Conservation (phyloP, 2,113 vertebrate species). For the Strix aluco region DNA sequence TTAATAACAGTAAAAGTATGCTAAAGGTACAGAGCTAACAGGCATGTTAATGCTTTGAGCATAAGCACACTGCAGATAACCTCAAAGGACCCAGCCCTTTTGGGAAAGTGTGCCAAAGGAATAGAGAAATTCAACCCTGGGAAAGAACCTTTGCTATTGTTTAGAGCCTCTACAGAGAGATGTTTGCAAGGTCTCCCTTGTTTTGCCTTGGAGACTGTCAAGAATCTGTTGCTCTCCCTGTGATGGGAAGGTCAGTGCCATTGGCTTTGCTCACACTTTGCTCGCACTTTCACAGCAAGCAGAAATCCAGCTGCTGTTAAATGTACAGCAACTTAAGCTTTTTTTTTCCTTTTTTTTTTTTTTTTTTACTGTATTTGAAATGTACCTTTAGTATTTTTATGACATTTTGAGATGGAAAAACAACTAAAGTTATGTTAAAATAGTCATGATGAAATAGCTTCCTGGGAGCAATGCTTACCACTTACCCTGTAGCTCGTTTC, state of each 20-base stretch:
- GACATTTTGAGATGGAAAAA: not conserved
- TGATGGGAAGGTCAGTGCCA: not conserved
- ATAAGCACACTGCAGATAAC: not conserved
- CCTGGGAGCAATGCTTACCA: not conserved
- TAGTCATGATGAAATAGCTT: not conserved
- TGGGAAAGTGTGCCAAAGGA: not conserved
- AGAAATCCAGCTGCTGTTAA: not conserved
- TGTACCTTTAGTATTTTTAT: not conserved
- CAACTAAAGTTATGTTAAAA: not conserved
- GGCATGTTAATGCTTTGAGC: not conserved
- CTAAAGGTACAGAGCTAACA: not conserved
- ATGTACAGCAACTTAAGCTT: not conserved
- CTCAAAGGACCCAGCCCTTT: conserved; percentile 2
- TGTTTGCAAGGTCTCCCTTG: conserved; percentile 7
- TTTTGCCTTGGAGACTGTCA: conserved; percentile 29
- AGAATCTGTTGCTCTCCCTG: not conserved
- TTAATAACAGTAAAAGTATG: not conserved
- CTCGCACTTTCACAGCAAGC: not conserved
- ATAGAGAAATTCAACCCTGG: conserved; percentile 8
- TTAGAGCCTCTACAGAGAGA: not conserved
- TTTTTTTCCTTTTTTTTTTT: not conserved
- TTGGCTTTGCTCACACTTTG: not conserved
- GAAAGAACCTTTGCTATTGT: conserved; percentile 43
- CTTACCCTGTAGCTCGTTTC: not conserved
- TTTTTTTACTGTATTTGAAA: not conserved